Evolutionary conservation across 2,113 vertebrate genomes (phyloP), one percentile per base, ranked within the genome.

Genomic region (Tor tambroides): DNA sequence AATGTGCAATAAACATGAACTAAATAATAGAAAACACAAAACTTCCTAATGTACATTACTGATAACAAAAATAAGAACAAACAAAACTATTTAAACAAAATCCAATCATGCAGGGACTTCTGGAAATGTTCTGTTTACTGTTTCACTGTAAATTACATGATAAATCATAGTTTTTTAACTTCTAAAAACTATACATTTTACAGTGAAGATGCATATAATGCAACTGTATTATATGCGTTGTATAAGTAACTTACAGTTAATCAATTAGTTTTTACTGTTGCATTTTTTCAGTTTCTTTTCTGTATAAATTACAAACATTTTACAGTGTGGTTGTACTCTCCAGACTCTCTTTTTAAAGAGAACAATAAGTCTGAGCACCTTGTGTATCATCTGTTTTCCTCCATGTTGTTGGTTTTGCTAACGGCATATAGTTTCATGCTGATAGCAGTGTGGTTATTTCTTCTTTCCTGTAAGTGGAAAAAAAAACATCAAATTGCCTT

Each of bases 401-500:
- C 12, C 35, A 63, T 63, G 38, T 9, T 89, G 88, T 91, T 89
- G 89, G 85, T 84, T 87, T 90, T 85, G 69, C 89, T 91, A 90
- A 91, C 89, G 90, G 87, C 88, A 90, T 91, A 89, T 88, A 90
- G 88, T 91, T 86, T 88, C 84, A 77, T 83, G 86, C 85, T 84
- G 84, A 89, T 82, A 84, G 49, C 75, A 72, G 80, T 84, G 67
- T 56, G 41, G 65, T 59, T 72, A 19, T 80, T 83, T 78, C 41
- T 87, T 41, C 77, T 82, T 56, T 80, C 89, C 86, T 90, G 83
- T 82, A 86, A 87, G 89, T 86, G 83, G 90, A 91, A 91, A 92
- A 49, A 89, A 83, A 72, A 85, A 86, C 84, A 89, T 81, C 54
- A 89, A 92, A 92, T 91, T 91, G 89, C 90, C 84, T 88, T 84